Evolutionary conservation across 92 coral and sea anemone genomes (phyloP), one percentile per base, ranked within the genome.

Genomic region (Actinernus sp.): DNA sequence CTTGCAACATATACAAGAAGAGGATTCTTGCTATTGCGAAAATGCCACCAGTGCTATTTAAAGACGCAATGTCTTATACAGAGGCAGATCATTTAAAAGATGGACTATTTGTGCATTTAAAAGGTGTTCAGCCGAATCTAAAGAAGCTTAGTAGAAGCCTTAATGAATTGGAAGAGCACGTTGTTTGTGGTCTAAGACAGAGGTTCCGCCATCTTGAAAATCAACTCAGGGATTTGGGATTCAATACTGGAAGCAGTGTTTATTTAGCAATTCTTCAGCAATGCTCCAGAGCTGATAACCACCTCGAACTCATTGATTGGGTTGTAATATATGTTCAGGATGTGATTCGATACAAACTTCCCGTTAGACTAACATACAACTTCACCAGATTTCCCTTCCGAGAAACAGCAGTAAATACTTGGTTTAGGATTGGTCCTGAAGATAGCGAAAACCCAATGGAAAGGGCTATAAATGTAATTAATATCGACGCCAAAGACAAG

Each of bases 311-410:
- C 16, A 11, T 10, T 26, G 58, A 51, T 9, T 51, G 58, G 58
- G 58, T 36, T 51, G 58, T 51, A 26, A 31, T 51, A 2, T 51
- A 51, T 36, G 1, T 51, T 31, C 58, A 51, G 17, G 58, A 51
- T 51, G 8, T 51, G 4, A 23, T 51, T 2, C 58, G 58, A 4
- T 9, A 51, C 58, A 22, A 24, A 20, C 55, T 49, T 49, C 26
- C 26, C 20, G 32, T 26, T n/a, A n/a, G n/a, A n/a, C n/a, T n/a
- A 51, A 36, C 26, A 21, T 26, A 56, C 22, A 3, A 13, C 16
- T 21, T 13, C 2, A 27, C 27, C 5, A 61, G 33, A 39, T 61
- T 34, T 26, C 68, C 68, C 8, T 61, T 39, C 54, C 38, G 43
- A 61, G 68, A 61, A 45, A 9, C 52, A 3, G 29, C 13, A 0